phyloP scores from a whole-genome alignment of 2,113 vertebrate species.

The Shinisaurus crocodilurus region DNA sequence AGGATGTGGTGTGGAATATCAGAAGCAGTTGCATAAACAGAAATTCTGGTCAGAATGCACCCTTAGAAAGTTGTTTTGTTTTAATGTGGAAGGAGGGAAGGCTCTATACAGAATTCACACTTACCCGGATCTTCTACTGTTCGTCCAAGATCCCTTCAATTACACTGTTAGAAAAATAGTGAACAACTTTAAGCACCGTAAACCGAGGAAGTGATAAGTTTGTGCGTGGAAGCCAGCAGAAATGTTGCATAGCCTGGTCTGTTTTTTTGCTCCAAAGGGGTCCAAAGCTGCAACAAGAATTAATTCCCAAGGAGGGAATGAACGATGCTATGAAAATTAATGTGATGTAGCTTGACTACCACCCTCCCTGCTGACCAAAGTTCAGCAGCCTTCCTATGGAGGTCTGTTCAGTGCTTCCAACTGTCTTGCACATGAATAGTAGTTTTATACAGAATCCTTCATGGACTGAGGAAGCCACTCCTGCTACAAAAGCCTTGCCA shows the following conservation, averaged over 20 bases:
- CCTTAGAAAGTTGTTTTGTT: slow-evolving; percentile 28
- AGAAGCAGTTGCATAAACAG: not conserved
- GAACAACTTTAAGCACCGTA: slow-evolving; percentile 38
- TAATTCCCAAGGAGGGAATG: not conserved
- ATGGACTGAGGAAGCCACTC: not conserved
- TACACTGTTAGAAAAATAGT: not conserved
- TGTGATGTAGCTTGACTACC: not conserved
- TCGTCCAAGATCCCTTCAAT: not conserved
- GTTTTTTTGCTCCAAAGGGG: not conserved
- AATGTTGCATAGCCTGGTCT: not conserved
- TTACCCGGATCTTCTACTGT: slow-evolving; percentile 33
- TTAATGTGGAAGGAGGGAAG: slow-evolving; percentile 5
- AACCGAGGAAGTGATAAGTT: slow-evolving; percentile 21
- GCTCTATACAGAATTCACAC: slow-evolving; percentile 36
- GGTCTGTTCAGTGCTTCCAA: not conserved
- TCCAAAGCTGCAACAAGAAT: not conserved
- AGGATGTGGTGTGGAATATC: not conserved
- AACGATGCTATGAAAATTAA: not conserved
- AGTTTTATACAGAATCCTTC: slow-evolving; percentile 33
- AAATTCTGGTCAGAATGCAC: not conserved
- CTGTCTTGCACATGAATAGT: not conserved
- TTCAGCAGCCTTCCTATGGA: not conserved
- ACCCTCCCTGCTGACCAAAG: not conserved
- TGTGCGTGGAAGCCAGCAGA: not conserved
- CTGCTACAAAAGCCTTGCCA: not conserved